Evolutionary conservation across 2,797 vertebrate genomes (phyloP).

Genomic region (Clarias fuscus): DNA sequence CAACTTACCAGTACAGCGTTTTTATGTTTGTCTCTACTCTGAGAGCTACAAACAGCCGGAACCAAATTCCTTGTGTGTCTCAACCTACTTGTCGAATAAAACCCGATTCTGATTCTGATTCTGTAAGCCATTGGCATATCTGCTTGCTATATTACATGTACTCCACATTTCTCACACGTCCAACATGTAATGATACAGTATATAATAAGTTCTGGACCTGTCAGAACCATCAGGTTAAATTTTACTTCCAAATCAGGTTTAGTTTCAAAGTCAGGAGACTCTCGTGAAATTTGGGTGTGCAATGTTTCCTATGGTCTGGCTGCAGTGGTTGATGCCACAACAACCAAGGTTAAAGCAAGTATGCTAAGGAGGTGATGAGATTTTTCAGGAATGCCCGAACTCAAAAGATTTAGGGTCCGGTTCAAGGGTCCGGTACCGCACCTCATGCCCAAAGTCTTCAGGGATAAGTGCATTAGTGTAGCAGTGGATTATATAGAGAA

Average conservation of each 20-base stretch:
- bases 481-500: too few relatives aligned
- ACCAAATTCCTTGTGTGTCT: too few relatives aligned
- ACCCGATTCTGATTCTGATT: too few relatives aligned
- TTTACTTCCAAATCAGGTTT: background rate
- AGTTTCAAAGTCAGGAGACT: conserved; percentile 20
- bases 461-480: too few relatives aligned
- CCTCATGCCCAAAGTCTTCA: too few relatives aligned
- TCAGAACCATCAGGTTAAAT: conserved; percentile 9
- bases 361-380: background rate
- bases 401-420: background rate
- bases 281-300: background rate
- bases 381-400: background rate
- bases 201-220: background rate
- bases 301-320: background rate
- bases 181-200: background rate
- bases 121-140: background rate
- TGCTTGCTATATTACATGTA: background rate
- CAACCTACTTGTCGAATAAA: too few relatives aligned
- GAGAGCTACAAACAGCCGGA: too few relatives aligned
- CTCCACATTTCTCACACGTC: background rate
- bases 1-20: background rate
- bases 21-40: too few relatives aligned
- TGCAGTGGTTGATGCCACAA: background rate
- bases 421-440: too few relatives aligned
- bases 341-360: background rate